Base-by-base conservation (phyloP, 2,888 invertebrate genomes). In the Agrochola macilenta region DNA sequence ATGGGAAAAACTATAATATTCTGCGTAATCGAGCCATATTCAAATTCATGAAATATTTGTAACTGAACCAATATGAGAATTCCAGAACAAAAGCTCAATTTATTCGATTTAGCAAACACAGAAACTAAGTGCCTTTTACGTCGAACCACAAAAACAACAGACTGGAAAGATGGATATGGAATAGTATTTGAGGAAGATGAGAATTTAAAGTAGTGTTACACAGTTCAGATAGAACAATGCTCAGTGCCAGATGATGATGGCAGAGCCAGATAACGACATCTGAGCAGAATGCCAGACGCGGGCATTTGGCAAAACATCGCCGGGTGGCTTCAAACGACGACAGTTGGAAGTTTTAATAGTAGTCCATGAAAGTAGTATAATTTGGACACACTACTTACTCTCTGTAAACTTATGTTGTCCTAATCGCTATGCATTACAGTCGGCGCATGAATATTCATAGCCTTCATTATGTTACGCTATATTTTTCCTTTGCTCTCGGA, bases 391-490 rank as follows among this genome's bases (percentile, higher is more conserved):
- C 73, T 58, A 39, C 76, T 69, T 58, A 39, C 76, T 69, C 30
- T 75, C 35, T 52, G 78, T 57, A 30, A 63, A 65, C 78, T 64
- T 64, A 70, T 78, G 75, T 85, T 75, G 81, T 72, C 78, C 70
- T 82, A 65, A 82, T 85, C 63, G 69, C 57, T 81, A 64, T 78
- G 78, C 73, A 57, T 78, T 71, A 61, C 82, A 68, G 72, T 63
- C 35, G n/a, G 26, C 23, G 70, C 61, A 60, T 84, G 69, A 76
- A 82, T 85, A 85, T 84, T 82, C 85, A 79, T 64, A 43, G 46
- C 8, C 46, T 79, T 79, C 74, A 71, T 85, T 73, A 82, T 65
- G 79, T 76, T 82, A 72, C 52, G 69, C 75, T 61, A 75, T 76
- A 85, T 85, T 84, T 84, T 84, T 81, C 35, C 60, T 69, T 74